Percentiles rank a stretch among this genome's conserved stretches.
Conservation (phyloP, 2,113 vertebrate species). For the Holacanthus passer region DNA sequence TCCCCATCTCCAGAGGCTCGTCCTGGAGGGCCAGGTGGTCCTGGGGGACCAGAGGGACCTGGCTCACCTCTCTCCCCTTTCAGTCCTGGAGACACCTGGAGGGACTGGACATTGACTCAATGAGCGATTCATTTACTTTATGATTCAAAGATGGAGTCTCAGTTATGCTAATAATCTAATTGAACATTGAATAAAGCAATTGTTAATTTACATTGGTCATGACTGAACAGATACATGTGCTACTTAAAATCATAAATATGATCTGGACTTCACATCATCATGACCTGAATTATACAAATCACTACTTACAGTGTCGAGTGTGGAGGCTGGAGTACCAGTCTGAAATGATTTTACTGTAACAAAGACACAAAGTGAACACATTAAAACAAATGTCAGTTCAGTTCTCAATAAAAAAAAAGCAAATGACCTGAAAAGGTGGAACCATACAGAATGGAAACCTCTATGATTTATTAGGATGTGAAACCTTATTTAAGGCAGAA, state of each 20-base stretch:
- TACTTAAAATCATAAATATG: not conserved
- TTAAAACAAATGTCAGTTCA: not conserved
- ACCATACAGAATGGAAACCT: not conserved
- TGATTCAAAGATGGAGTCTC: not conserved
- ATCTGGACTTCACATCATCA: not conserved
- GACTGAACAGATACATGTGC: too few relatives aligned
- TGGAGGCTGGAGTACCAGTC: not conserved
- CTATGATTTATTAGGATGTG: not conserved
- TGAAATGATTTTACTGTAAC: conserved; percentile 35
- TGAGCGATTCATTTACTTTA: not conserved
- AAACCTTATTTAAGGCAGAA: not conserved
- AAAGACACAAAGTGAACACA: conserved; percentile 20
- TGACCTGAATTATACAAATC: not conserved
- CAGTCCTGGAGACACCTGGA: conserved; percentile 63
- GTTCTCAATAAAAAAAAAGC: too few relatives aligned
- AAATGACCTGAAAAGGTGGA: not conserved
- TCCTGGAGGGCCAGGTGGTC: conserved; percentile 73
- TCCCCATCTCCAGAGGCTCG: conserved; percentile 23
- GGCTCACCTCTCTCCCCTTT: conserved; percentile 83
- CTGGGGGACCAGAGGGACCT: conserved; percentile 77
- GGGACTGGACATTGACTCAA: not conserved
- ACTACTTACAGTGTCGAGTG: conserved; percentile 52
- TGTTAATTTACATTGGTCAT: too few relatives aligned
- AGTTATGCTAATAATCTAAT: not conserved
- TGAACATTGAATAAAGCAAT: too few relatives aligned